These are phyloP conservation scores for Norana najaformis DNA, from an alignment of 2,888 invertebrate species.

Conservation along the genomic window DNA sequence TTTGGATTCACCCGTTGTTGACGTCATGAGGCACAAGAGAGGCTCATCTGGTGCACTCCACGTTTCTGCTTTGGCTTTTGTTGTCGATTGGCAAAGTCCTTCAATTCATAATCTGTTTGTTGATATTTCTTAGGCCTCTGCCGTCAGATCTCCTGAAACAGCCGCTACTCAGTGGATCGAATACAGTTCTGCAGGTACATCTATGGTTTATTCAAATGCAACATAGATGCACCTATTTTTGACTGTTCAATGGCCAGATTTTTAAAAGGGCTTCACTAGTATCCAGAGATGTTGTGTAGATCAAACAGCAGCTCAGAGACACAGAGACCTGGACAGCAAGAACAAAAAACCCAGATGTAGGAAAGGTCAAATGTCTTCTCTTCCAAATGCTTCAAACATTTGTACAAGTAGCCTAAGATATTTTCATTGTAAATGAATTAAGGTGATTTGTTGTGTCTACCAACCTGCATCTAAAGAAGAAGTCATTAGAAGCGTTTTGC, in stretches of 20 bases:
- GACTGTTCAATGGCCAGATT: neutral
- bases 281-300: neutral
- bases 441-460: neutral
- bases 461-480: neutral
- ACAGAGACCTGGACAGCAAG: neutral
- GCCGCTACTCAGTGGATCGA: slow-evolving; percentile 47
- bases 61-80: too few species aligned
- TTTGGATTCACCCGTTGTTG: neutral
- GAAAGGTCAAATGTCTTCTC: too few species aligned
- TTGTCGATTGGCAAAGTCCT: too few species aligned
- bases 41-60: too few species aligned
- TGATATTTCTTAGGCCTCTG: slow-evolving; percentile 47
- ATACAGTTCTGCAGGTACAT: slow-evolving; percentile 46
- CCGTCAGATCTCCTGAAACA: slow-evolving; percentile 50
- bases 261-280: neutral
- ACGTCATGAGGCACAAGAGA: too few species aligned
- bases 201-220: neutral
- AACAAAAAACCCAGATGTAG: neutral
- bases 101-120: neutral
- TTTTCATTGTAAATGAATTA: neutral
- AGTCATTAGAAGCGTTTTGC: neutral
- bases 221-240: neutral
- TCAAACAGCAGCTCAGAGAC: neutral
- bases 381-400: neutral
- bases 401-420: neutral